Conservation (phyloP, 2,888 invertebrate species). For the Lycaena phlaeas region DNA sequence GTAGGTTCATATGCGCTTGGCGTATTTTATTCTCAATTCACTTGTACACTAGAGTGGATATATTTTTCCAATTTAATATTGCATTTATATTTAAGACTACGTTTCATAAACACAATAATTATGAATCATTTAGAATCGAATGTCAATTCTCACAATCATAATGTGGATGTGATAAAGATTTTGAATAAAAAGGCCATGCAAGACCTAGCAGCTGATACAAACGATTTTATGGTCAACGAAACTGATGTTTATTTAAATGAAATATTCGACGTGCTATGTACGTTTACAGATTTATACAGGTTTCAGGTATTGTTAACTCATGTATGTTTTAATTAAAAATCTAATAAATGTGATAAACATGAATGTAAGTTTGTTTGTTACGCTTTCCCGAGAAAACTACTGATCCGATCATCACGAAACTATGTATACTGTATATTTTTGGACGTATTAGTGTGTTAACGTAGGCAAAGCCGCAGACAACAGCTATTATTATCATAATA, state of each 20-base stretch:
- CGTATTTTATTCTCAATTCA: constrained; percentile 22
- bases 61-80: constrained; percentile 32
- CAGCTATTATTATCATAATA: no score
- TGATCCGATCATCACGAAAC: no score
- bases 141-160: neutral
- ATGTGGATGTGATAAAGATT: constrained; percentile 11
- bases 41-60: constrained; percentile 31
- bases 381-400: no score
- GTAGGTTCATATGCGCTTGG: constrained; percentile 2
- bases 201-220: constrained; percentile 28
- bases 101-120: constrained; percentile 38
- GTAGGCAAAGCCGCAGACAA: no score
- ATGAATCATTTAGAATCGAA: constrained; percentile 29
- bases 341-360: no score
- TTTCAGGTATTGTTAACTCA: constrained; percentile 23
- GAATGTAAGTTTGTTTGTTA: no score
- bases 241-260: constrained; percentile 26
- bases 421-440: no score
- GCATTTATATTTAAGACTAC: constrained; percentile 34
- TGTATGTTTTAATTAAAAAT: no score
- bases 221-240: constrained; percentile 27
- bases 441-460: no score
- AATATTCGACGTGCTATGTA: constrained; percentile 23
- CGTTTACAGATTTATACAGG: constrained; percentile 24
- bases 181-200: constrained; percentile 25